Evolutionary conservation across 2,888 invertebrate species (phyloP).

Genomic region (Thymelicus sylvestris): DNA sequence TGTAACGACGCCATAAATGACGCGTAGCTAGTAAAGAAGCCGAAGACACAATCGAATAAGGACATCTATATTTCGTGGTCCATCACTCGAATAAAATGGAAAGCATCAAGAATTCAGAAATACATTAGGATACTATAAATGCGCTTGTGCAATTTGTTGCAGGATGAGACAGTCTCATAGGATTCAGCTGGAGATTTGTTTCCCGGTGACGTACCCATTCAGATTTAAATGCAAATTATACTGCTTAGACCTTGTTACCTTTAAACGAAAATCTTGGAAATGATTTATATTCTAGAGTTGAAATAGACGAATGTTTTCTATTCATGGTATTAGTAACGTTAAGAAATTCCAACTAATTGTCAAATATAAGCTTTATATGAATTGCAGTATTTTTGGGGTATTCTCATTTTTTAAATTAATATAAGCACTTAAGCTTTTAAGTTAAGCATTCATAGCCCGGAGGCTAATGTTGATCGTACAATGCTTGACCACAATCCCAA

Average conservation of each 20-base stretch:
- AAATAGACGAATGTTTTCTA: background rate
- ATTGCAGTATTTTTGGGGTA: too few species aligned
- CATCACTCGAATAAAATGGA: background rate
- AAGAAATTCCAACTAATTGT: too few species aligned
- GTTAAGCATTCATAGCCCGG: too few species aligned
- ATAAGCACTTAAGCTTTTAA: too few species aligned
- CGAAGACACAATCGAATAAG: too few species aligned
- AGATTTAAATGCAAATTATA: conserved; percentile 5
- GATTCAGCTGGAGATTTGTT: background rate
- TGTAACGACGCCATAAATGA: too few species aligned
- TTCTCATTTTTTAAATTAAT: too few species aligned
- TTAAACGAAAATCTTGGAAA: background rate
- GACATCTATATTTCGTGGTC: background rate
- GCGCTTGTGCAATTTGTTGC: conserved; percentile 5
- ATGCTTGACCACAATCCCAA: too few species aligned
- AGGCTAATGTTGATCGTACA: too few species aligned
- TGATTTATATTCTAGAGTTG: background rate
- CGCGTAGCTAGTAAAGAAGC: too few species aligned
- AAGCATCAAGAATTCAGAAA: background rate
- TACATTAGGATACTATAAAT: conserved; percentile 6
- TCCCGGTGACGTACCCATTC: conserved; percentile 4
- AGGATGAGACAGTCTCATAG: background rate
- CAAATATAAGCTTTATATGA: too few species aligned
- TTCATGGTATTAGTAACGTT: too few species aligned
- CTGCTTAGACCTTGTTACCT: background rate